Evolutionary conservation across 2,888 invertebrate species (phyloP), one percentile per base, ranked within the genome.

Genomic region (Leptodirus hochenwartii): DNA sequence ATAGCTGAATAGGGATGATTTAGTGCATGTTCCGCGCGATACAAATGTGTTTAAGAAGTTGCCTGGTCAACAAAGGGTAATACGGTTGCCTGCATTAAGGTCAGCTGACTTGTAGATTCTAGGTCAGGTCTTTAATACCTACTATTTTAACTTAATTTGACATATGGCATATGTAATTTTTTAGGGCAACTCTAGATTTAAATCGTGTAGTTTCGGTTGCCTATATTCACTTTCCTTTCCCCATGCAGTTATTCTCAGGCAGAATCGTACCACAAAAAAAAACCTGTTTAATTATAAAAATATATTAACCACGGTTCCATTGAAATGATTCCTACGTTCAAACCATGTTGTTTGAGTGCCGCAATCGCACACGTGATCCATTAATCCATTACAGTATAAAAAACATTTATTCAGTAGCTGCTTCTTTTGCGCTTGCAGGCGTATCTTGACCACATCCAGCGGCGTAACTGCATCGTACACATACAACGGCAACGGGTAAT

Each of bases 371-470:
- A 95, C 57, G 51, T 96, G 95, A 56, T 98, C 98, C 95, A 96
- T 96, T 8, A 98, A 61, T 1, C 98, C 96, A 64, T 98, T 98
- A 51, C 91, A 91, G 54, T 91, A 96, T 5, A 96, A 59, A 51
- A 87, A 96, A 55, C 95, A 93, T 55, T 80, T 81, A 41, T 84
- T 80, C 41, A 79, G 51, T 1, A 77, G 73, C n/a, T 15, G 22
- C 44, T 85, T 87, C 47, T 85, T 81, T 54, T 98, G 96, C 3
- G 87, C 76, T 60, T 98, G 98, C 22, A 99, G 62, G 27, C 98
- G 69, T 37, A 95, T 91, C 64, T 99, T 99, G 1, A 99, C 84
- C n/a, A 98, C 98, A 62, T 99, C 98, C 41, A 99, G 59, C 0
- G 98, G 98, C 1, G 98, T 99, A 61, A 96, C 93, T 91, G 54